These are phyloP conservation scores for Heliconius hortense DNA, from an alignment of 2,888 invertebrate genomes.

Conservation along the genomic window DNA sequence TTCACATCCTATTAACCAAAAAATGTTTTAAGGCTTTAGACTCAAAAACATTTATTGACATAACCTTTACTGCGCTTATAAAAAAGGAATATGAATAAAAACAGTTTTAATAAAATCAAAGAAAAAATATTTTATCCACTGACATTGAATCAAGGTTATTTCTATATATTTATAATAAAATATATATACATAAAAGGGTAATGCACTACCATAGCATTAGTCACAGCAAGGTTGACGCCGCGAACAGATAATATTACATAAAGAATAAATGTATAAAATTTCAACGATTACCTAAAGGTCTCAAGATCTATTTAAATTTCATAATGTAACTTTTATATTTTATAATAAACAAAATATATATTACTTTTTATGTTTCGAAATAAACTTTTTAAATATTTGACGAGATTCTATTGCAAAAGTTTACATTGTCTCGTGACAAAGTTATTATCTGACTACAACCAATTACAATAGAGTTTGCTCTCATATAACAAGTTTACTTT, in stretches of 20 bases:
- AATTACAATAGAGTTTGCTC: conserved; percentile 7
- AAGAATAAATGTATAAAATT: background rate
- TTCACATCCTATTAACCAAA: background rate
- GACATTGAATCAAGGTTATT: background rate
- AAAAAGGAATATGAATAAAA: background rate
- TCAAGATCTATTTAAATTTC: background rate
- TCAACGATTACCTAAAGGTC: background rate
- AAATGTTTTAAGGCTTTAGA: background rate
- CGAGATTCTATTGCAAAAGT: background rate
- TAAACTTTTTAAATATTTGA: background rate
- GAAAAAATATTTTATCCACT: background rate
- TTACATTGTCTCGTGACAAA: background rate
- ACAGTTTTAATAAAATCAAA: background rate
- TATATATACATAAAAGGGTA: no score
- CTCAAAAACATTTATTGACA: background rate
- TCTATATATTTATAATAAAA: no score
- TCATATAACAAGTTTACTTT: conserved; percentile 10
- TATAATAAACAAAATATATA: background rate
- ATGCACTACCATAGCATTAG: background rate
- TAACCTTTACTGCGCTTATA: background rate
- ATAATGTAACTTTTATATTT: background rate
- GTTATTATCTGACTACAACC: conserved; percentile 6
- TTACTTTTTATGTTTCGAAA: background rate
- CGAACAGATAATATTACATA: conserved; percentile 12
- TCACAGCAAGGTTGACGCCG: background rate